Percentiles rank a stretch among this genome's conserved stretches.
Evolutionary conservation across 2,797 vertebrate genomes (phyloP).

Genomic region (Malurus splendens): DNA sequence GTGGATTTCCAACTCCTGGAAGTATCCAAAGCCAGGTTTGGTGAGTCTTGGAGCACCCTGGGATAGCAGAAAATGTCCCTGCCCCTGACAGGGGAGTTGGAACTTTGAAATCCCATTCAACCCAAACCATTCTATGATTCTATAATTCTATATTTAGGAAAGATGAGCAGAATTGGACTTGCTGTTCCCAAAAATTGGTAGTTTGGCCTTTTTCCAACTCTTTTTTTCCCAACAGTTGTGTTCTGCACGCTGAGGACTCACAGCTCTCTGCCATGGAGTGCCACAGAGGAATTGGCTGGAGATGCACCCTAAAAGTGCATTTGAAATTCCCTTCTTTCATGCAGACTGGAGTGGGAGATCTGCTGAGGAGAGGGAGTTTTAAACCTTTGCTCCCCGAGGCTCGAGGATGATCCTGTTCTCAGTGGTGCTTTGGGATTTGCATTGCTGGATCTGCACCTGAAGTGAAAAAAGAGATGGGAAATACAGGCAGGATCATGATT

Average conservation of each 20-base stretch:
- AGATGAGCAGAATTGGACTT: background rate
- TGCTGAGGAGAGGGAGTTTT: background rate
- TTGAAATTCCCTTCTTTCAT: background rate
- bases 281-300: rapidly evolving
- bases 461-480: background rate
- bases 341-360: background rate
- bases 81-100: background rate
- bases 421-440: rapidly evolving
- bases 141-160: background rate
- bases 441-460: background rate
- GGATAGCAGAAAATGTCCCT: rapidly evolving
- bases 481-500: rapidly evolving
- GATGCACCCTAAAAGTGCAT: background rate
- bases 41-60: background rate
- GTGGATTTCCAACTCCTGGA: background rate
- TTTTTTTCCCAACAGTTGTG: background rate
- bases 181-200: background rate
- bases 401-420: background rate
- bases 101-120: background rate
- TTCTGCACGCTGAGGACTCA: rapidly evolving
- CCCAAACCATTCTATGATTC: background rate
- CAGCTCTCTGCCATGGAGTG: background rate
- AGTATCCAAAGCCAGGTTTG: background rate
- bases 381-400: background rate
- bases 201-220: background rate